Base-by-base conservation (phyloP, 2,113 vertebrate genomes). In the Clarias macrocephalus region DNA sequence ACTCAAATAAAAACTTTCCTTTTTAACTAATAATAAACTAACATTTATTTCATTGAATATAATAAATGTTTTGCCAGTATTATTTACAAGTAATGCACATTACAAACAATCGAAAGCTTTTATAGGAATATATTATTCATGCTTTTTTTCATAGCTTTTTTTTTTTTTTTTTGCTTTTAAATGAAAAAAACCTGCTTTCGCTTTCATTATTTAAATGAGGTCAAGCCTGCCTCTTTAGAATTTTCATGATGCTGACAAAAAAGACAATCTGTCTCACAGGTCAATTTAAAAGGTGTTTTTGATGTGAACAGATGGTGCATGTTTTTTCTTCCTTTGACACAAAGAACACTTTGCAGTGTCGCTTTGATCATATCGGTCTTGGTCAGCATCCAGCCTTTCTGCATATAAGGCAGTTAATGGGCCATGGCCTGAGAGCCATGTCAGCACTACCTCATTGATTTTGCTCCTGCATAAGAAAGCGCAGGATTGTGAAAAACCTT, bases 261-360 rank as follows among this genome's bases (percentile, higher is more conserved):
- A 73, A 62, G 23, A 48, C 37, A 12, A 48, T 23, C 23, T 28
- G 37, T 73, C 30, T 56, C 60, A 52, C 15, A 77, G 62, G 23
- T 65, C 81, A 65, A 19, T 52, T 82, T 82, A 60, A 75, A 60
- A 59, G n/a, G 68, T 56, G 54, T 72, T 82, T 48, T 62, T 75
- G 68, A 84, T 84, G 33, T 76, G 70, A 52, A 85, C 82, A 83
- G 82, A 83, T 56, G 83, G 42, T 25, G n/a, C 59, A 48, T 85
- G 72, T 23, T 65, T 85, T 75, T 52, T 48, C 48, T 63, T 52
- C 72, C 84, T 54, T 65, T 85, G 57, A 85, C 59, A 18, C 33
- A 77, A 62, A 65, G 57, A 48, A 76, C 59, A 85, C 59, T 6
- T n/a, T 85, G n/a, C 37, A 77, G 23, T 23, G 37, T 11, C 25